These are phyloP conservation scores for Mactromeris polynyma DNA, from an alignment of 2,888 invertebrate genomes.

Conservation along the genomic window DNA sequence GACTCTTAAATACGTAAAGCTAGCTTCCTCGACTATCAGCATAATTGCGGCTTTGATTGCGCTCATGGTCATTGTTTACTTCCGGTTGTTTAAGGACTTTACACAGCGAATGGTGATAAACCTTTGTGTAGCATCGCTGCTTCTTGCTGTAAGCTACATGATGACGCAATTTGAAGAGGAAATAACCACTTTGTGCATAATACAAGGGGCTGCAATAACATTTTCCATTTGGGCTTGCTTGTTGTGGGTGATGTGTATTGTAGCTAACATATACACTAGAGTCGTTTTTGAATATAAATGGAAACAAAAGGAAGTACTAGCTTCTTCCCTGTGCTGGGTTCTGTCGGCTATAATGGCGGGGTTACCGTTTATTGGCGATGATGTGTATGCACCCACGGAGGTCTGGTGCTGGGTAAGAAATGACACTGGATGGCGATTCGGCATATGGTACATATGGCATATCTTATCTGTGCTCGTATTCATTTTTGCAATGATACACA, in stretches of 20 bases:
- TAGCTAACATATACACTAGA: constrained; percentile 37
- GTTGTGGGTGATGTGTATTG: constrained; percentile 39
- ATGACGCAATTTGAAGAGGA: constrained; percentile 20
- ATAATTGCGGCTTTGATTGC: constrained; percentile 13
- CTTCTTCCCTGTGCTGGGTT: constrained; percentile 21
- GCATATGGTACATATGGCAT: constrained; percentile 58
- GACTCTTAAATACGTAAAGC: constrained; percentile 30
- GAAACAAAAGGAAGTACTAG: constrained; percentile 1
- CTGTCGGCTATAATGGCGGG: constrained; percentile 25
- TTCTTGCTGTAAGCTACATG: constrained; percentile 25
- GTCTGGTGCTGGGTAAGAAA: constrained; percentile 57
- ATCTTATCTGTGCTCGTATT: constrained; percentile 36
- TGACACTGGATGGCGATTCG: constrained; percentile 49
- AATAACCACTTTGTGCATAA: constrained; percentile 27
- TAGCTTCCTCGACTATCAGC: constrained; percentile 10
- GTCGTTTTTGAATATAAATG: constrained; percentile 24
- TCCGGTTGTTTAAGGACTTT: constrained; percentile 47
- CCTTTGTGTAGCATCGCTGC: constrained; percentile 37
- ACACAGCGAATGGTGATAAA: constrained; percentile 50
- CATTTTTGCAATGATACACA: constrained; percentile 29
- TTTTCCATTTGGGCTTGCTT: constrained; percentile 33
- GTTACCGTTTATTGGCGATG: constrained; percentile 34
- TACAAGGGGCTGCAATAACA: constrained; percentile 43
- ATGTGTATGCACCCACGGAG: constrained; percentile 52
- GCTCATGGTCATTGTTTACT: constrained; percentile 24